Percentiles rank a stretch among this genome's conserved stretches.
Conservation (phyloP, 2,888 invertebrate species). For the Cataglyphis altisquamis region DNA sequence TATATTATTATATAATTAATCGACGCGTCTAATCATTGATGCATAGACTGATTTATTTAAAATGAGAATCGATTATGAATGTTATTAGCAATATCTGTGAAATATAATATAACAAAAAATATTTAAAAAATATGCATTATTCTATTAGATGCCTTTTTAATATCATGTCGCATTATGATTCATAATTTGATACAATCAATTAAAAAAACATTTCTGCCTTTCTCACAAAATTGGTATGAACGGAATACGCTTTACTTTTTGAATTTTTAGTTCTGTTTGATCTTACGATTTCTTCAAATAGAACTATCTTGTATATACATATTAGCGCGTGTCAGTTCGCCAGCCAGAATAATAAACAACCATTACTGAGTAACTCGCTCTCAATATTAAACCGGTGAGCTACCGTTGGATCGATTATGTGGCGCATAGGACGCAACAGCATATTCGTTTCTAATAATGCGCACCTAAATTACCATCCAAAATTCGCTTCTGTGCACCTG, state of each 20-base stretch:
- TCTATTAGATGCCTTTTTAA: constrained; percentile 7
- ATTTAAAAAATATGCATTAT: not conserved
- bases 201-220: not conserved
- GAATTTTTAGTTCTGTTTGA: not conserved
- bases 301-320: not conserved
- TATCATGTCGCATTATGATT: not conserved
- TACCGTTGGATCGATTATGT: constrained; percentile 51
- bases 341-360: constrained; percentile 73
- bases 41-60: constrained; percentile 8
- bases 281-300: not conserved
- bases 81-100: not conserved
- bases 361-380: constrained; percentile 78
- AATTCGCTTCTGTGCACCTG: constrained; percentile 41
- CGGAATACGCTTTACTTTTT: not conserved
- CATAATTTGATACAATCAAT: not conserved
- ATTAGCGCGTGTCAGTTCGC: constrained; percentile 23
- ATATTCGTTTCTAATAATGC: constrained; percentile 71
- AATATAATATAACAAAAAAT: not conserved
- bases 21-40: constrained; percentile 43
- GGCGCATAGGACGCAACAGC: constrained; percentile 49
- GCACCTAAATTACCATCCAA: constrained; percentile 26
- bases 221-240: not conserved
- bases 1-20: constrained; percentile 32
- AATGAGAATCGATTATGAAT: not conserved
- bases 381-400: constrained; percentile 76